These are phyloP conservation scores for Sander vitreus DNA, from an alignment of 2,113 vertebrate genomes.

Conservation along the genomic window DNA sequence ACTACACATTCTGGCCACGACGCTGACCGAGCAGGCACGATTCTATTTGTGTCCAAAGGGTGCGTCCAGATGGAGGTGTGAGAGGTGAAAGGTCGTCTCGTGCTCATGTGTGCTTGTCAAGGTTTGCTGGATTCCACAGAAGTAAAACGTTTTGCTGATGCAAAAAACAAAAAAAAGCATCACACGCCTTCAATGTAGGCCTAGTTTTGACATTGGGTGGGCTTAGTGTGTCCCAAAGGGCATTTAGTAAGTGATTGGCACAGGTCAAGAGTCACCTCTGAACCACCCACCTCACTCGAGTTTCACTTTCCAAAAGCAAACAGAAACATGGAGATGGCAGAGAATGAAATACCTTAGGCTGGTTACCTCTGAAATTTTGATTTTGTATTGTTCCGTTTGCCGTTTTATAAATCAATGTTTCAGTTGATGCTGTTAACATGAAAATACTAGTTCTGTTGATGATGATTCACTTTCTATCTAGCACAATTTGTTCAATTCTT, in stretches of 20 bases:
- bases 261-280: slow-evolving; percentile 41
- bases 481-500: background rate
- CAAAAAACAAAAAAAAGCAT: background rate
- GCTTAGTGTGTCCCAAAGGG: slow-evolving; percentile 5
- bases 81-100: slow-evolving; percentile 22
- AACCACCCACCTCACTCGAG: background rate
- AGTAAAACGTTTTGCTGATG: background rate
- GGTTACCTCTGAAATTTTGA: background rate
- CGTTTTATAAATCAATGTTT: background rate
- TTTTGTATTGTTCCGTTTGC: background rate
- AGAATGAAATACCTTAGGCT: background rate
- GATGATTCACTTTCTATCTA: background rate
- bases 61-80: slow-evolving; percentile 33
- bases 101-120: background rate
- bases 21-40: background rate
- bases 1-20: background rate
- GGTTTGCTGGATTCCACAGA: background rate
- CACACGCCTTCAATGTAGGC: background rate
- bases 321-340: slow-evolving; percentile 1
- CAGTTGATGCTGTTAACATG: background rate
- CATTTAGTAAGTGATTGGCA: slow-evolving; percentile 47
- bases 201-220: slow-evolving; percentile 6
- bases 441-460: background rate
- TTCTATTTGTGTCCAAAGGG: slow-evolving; percentile 7
- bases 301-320: slow-evolving; percentile 47